A percentile compares a stretch with the other conserved stretches of the same genome.
Conservation (phyloP, 1,140 invertebrate genomes). For the Trissolcus basalis region DNA sequence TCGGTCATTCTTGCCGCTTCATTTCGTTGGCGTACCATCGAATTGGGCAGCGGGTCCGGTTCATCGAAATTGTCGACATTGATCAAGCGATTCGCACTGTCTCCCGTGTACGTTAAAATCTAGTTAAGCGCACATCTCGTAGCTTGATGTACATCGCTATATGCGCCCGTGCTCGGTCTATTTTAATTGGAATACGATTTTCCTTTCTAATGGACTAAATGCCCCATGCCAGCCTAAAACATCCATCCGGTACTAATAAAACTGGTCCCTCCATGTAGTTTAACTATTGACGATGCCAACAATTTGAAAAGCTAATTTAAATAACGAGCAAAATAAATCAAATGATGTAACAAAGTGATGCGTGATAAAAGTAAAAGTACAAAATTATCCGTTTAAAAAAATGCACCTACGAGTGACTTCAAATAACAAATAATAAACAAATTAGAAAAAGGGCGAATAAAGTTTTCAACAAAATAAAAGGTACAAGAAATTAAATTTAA, state of each 20-base stretch:
- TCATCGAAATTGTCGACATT: constrained; percentile 70
- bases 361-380: too few species aligned
- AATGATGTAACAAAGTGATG: too few species aligned
- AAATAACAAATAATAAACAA: too few species aligned
- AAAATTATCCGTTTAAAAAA: too few species aligned
- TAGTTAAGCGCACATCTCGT: constrained; percentile 71
- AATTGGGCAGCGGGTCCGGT: constrained; percentile 50
- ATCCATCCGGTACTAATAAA: constrained; percentile 12
- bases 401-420: too few species aligned
- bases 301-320: constrained; percentile 13
- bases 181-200: constrained; percentile 72
- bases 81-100: constrained; percentile 67
- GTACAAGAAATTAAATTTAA: too few species aligned
- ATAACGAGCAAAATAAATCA: too few species aligned
- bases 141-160: constrained; percentile 60
- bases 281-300: background rate
- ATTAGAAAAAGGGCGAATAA: too few species aligned
- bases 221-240: constrained; percentile 17
- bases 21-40: constrained; percentile 22
- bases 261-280: constrained; percentile 17
- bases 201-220: constrained; percentile 39
- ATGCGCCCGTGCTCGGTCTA: constrained; percentile 56
- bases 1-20: constrained; percentile 29
- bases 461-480: too few species aligned
- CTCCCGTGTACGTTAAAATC: constrained; percentile 72